Evolutionary conservation across 2,797 vertebrate species (phyloP).

Genomic region (Tinamus major): DNA sequence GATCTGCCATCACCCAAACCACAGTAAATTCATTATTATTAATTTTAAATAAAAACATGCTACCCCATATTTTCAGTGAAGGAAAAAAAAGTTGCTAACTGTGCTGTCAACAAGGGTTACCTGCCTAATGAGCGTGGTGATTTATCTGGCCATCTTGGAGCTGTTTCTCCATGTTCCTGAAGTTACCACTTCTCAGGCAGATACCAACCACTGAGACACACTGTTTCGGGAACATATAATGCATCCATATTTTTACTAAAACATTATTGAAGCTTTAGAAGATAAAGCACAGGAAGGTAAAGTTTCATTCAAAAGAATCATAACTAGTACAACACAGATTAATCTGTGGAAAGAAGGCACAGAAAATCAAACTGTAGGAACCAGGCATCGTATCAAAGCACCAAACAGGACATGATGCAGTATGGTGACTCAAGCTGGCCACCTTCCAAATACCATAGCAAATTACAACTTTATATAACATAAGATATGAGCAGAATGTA

Average conservation of each 20-base stretch:
- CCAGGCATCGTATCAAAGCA: neutral
- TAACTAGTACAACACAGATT: neutral
- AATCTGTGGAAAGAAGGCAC: neutral
- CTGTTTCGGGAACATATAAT: neutral
- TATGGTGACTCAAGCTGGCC: rapidly evolving
- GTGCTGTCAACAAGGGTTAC: neutral
- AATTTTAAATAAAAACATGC: neutral
- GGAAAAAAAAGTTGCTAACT: neutral
- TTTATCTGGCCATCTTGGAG: neutral
- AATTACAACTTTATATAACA: neutral
- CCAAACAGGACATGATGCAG: neutral
- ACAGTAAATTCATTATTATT: neutral
- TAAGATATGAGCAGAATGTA: neutral
- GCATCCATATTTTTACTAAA: neutral
- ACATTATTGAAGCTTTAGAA: neutral
- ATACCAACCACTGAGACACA: no score
- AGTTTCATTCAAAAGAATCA: no score
- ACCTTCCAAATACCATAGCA: neutral
- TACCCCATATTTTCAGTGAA: neutral
- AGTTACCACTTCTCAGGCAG: neutral
- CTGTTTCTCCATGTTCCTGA: neutral
- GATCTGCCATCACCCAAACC: neutral
- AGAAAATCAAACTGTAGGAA: rapidly evolving
- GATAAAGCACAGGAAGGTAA: neutral
- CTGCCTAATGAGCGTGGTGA: neutral